A percentile compares a stretch with the other conserved stretches of the same genome.
Conservation (phyloP, 2,888 invertebrate species). For the Artemia sp. region DNA sequence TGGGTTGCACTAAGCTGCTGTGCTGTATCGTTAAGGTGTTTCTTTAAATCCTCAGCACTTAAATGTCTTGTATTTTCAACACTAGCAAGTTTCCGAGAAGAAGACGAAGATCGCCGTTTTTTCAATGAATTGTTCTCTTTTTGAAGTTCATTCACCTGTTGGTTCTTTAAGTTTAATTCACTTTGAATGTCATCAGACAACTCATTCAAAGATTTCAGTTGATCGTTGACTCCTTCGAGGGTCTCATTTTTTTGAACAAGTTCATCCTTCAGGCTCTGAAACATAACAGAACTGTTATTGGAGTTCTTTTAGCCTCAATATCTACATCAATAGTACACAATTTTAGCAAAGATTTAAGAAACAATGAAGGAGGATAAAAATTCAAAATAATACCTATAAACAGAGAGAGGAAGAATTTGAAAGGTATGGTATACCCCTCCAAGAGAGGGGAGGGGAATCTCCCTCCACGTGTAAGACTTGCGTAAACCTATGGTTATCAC, state of each 20-base stretch:
- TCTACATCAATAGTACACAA: too few species aligned
- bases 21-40: not conserved
- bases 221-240: conserved; percentile 16
- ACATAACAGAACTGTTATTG: not conserved
- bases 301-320: too few species aligned
- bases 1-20: conserved; percentile 27
- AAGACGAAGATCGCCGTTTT: not conserved
- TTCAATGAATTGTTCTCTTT: conserved; percentile 10
- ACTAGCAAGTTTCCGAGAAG: not conserved
- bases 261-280: conserved; percentile 4
- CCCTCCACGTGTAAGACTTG: too few species aligned
- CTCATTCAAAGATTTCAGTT: conserved; percentile 18
- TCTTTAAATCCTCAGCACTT: not conserved
- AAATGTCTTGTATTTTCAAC: conserved; percentile 1
- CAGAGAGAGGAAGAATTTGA: too few species aligned
- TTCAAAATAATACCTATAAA: too few species aligned
- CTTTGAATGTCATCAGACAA: not conserved
- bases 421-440: too few species aligned
- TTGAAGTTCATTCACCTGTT: conserved; percentile 19
- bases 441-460: too few species aligned
- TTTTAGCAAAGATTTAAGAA: too few species aligned
- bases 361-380: too few species aligned
- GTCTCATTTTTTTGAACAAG: conserved; percentile 21
- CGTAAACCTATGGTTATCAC: too few species aligned
- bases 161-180: not conserved